A percentile compares a stretch with the other conserved stretches of the same genome.
These are phyloP conservation scores for Cynopterus sphinx DNA, from an alignment of 2,797 vertebrate genomes.

Conservation along the genomic window DNA sequence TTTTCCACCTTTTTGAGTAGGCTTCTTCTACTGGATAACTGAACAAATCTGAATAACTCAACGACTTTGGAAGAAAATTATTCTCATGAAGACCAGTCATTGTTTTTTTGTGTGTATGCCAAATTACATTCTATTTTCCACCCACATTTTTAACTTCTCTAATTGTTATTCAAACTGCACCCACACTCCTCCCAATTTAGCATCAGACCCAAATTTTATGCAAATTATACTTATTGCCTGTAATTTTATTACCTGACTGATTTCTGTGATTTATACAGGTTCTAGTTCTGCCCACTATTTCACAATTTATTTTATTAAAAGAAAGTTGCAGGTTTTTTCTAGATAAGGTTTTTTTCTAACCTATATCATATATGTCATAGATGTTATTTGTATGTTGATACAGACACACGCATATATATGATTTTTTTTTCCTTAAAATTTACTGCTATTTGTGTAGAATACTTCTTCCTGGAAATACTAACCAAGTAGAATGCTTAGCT, in stretches of 20 bases:
- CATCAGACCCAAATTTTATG: neutral
- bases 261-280: neutral
- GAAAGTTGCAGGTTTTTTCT: neutral
- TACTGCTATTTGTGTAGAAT: neutral
- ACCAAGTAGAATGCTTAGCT: neutral
- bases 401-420: neutral
- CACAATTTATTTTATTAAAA: neutral
- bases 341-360: neutral
- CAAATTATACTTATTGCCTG: neutral
- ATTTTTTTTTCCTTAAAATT: neutral
- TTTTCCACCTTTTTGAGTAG: too few relatives aligned
- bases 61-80: neutral
- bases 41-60: neutral
- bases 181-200: conserved; percentile 18
- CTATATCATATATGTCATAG: neutral
- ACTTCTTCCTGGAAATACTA: neutral
- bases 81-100: neutral
- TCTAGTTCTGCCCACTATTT: neutral
- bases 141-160: neutral
- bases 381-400: neutral
- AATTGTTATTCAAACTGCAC: neutral
- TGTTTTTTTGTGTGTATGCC: neutral
- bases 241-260: neutral
- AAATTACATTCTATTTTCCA: neutral
- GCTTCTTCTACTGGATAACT: neutral